Evolutionary conservation across 1,140 invertebrate genomes (phyloP), one percentile per base, ranked within the genome.

Genomic region (Drosophila willistoni): DNA sequence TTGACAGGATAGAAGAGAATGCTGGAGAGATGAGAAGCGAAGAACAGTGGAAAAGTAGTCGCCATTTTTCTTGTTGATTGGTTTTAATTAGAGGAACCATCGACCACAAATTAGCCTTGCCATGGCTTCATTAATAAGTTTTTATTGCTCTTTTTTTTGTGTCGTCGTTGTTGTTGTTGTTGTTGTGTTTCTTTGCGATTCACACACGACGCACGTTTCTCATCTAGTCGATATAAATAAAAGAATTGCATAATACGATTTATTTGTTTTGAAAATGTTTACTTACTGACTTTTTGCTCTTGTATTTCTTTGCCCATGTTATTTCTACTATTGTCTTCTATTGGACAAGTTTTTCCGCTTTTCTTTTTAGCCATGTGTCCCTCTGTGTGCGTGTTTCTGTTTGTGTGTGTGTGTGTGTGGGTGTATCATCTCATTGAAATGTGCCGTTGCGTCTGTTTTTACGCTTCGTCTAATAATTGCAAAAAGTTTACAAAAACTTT

Each of bases 71-170:
- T 72, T 83, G 84, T 89, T 89, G 80, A 89, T 89, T 89, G 81
- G 73, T 75, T 89, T 89, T 90, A 89, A 84, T 89, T 87, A 87
- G 79, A 74, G 87, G 89, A 89, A 74, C 81, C 84, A 84, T 89
- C 84, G 75, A 78, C 62, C 84, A 71, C 84, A 89, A 89, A 84
- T 89, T 84, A 90, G 84, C 71, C 71, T 76, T 81, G 74, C 66
- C 71, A 77, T 70, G 73, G 76, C 80, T 89, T 89, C 84, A 78
- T 89, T 87, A 87, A 87, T 87, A 87, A 76, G 70, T 71, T 82
- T 81, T 87, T 77, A 87, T 87, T 69, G 73, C 60, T 77, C 25
- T 76, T 68, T 76, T 44, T 44, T 57, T 64, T 75, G 62, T 47
- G 42, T 29, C n/a, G 7, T 36, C 7, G 1, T 0, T 2, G 7